A percentile compares a stretch with the other conserved stretches of the same genome.
Evolutionary conservation across 2,797 vertebrate species (phyloP).

Genomic region (Acrossocheilus wenchowensis): DNA sequence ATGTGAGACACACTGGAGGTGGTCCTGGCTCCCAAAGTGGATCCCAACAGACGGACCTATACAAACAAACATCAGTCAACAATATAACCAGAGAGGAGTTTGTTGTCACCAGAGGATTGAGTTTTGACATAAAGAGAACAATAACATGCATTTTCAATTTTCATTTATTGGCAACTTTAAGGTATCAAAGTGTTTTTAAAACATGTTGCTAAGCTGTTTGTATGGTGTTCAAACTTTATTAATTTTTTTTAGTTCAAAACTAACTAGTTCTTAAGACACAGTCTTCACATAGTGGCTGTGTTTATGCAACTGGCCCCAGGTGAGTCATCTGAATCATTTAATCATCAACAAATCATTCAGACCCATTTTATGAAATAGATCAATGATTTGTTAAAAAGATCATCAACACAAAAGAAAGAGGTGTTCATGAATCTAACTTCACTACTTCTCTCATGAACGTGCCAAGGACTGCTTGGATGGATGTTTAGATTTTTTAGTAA

Average conservation of each 20-base stretch:
- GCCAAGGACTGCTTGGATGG: neutral
- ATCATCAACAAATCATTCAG: neutral
- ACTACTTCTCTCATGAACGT: neutral
- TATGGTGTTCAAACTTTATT: neutral
- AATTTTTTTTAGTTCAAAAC: neutral
- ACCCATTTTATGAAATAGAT: neutral
- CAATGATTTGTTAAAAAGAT: neutral
- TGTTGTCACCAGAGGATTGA: neutral
- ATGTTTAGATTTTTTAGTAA: neutral
- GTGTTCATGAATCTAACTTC: neutral
- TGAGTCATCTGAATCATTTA: neutral
- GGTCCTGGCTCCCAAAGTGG: conserved; percentile 64
- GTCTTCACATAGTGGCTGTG: neutral
- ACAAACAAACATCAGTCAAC: neutral
- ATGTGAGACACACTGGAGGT: conserved; percentile 72
- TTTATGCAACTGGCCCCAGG: neutral
- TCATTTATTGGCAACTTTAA: neutral
- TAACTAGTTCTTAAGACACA: neutral
- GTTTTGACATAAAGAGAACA: neutral
- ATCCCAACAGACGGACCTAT: conserved; percentile 77
- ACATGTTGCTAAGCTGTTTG: neutral
- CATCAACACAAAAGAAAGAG: neutral
- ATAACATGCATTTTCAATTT: neutral
- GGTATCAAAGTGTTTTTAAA: neutral
- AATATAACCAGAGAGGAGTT: neutral